A percentile compares a stretch with the other conserved stretches of the same genome.
Evolutionary conservation across 1,140 invertebrate genomes (phyloP).

Genomic region (Orius insidiosus): DNA sequence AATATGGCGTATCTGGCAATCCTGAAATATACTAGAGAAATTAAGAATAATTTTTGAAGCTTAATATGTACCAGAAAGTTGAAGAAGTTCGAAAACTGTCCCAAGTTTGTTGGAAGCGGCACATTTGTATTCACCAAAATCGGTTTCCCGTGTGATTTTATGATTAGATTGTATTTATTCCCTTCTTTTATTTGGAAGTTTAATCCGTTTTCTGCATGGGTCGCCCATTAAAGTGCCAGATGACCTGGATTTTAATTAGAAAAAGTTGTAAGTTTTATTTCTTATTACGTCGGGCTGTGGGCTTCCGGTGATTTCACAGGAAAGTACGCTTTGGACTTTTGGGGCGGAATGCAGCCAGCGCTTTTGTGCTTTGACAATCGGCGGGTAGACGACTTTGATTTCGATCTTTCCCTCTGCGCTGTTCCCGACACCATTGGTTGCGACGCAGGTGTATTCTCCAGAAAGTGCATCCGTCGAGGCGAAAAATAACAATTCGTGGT

Average conservation of each 20-base stretch:
- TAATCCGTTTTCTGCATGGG: slow-evolving; percentile 1
- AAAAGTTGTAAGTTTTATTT: neutral
- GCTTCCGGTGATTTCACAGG: slow-evolving; percentile 46
- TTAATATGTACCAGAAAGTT: slow-evolving; percentile 33
- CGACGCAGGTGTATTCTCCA: slow-evolving; percentile 52
- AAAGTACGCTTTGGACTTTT: slow-evolving; percentile 43
- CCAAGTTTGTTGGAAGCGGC: slow-evolving; percentile 55
- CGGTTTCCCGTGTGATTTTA: slow-evolving; percentile 44
- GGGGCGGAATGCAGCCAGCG: slow-evolving; percentile 52
- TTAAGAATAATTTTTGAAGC: neutral
- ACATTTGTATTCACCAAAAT: slow-evolving; percentile 63
- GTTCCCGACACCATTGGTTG: slow-evolving; percentile 53
- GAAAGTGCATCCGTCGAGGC: slow-evolving; percentile 43
- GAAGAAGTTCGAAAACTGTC: slow-evolving; percentile 29
- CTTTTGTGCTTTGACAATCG: slow-evolving; percentile 39
- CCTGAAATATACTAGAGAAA: slow-evolving; percentile 28
- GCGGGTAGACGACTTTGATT: slow-evolving; percentile 42
- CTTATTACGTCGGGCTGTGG: slow-evolving; percentile 40
- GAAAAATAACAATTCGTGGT: slow-evolving; percentile 42
- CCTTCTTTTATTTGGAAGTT: slow-evolving; percentile 22
- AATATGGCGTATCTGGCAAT: slow-evolving; percentile 37
- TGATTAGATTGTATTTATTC: slow-evolving; percentile 43
- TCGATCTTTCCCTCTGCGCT: slow-evolving; percentile 40
- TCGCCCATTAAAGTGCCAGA: slow-evolving; percentile 30
- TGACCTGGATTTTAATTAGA: slow-evolving; percentile 23